phyloP scores from a whole-genome alignment of 2,797 vertebrate species.

The Lepidocolaptes lacrymiger region DNA sequence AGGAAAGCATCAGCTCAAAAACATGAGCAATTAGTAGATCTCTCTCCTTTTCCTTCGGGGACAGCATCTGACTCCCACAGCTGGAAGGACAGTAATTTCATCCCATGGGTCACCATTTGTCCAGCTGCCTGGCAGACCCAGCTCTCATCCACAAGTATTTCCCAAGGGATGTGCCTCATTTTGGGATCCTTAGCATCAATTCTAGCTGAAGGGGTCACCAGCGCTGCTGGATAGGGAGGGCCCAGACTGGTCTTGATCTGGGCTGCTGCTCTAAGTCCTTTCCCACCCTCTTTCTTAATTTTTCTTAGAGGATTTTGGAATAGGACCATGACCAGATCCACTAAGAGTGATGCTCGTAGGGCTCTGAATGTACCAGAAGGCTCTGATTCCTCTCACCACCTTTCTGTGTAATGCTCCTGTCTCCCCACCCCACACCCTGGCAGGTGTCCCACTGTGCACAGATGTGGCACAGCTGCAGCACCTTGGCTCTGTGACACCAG shows the following conservation, averaged over 20 bases:
- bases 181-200: not conserved
- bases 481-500: not conserved
- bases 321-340: not conserved
- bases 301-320: not conserved
- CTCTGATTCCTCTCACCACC: not conserved
- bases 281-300: not conserved
- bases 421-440: not conserved
- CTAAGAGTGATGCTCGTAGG: not conserved
- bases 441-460: not conserved
- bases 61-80: not conserved
- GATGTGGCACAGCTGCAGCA: not conserved
- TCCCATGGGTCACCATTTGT: rapidly evolving
- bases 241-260: not conserved
- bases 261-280: not conserved
- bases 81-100: not conserved
- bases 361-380: not conserved
- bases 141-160: not conserved
- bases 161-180: not conserved
- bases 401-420: not conserved
- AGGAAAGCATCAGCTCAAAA: not conserved
- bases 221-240: not conserved
- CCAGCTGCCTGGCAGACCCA: not conserved
- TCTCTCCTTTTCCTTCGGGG: not conserved
- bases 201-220: not conserved
- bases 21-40: not conserved